Conservation (phyloP, 2,888 invertebrate species). For the Steinernema scapterisci region DNA sequence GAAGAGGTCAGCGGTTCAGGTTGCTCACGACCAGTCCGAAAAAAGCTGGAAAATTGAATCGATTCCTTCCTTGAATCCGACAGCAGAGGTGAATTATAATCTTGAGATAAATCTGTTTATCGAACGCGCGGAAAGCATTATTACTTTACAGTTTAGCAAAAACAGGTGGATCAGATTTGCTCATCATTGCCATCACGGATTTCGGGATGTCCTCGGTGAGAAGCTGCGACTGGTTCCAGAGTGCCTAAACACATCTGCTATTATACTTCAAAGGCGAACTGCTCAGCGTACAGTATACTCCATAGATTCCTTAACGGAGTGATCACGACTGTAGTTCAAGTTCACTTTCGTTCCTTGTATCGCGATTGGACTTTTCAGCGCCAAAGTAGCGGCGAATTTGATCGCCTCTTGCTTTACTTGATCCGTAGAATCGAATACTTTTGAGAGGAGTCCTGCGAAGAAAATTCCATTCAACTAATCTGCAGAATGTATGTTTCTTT, state of each 20-base stretch:
- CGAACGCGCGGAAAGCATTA: not conserved
- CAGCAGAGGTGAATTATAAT: not conserved
- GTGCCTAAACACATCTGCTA: constrained; percentile 74
- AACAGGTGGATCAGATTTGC: not conserved
- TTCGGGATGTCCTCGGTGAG: constrained; percentile 85
- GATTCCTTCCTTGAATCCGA: too few relatives aligned
- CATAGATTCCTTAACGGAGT: constrained; percentile 84
- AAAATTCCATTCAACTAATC: too few relatives aligned
- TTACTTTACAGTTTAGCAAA: not conserved
- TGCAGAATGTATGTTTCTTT: not conserved
- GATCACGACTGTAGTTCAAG: constrained; percentile 83
- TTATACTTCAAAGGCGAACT: constrained; percentile 68
- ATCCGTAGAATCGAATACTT: constrained; percentile 76
- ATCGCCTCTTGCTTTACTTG: constrained; percentile 78
- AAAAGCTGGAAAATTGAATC: too few relatives aligned
- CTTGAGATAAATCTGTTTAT: not conserved
- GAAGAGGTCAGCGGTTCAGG: too few relatives aligned
- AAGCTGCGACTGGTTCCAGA: constrained; percentile 82
- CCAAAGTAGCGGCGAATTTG: constrained; percentile 79
- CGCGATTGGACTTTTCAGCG: constrained; percentile 88
- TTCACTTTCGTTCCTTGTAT: constrained; percentile 87
- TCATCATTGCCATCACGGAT: constrained; percentile 76
- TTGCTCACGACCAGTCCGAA: too few relatives aligned
- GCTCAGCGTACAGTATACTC: constrained; percentile 78
- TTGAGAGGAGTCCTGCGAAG: constrained; percentile 85